Percentiles rank a stretch among this genome's conserved stretches.
Conservation (phyloP, 1,140 invertebrate species). For the Drosophila tsacasi region DNA sequence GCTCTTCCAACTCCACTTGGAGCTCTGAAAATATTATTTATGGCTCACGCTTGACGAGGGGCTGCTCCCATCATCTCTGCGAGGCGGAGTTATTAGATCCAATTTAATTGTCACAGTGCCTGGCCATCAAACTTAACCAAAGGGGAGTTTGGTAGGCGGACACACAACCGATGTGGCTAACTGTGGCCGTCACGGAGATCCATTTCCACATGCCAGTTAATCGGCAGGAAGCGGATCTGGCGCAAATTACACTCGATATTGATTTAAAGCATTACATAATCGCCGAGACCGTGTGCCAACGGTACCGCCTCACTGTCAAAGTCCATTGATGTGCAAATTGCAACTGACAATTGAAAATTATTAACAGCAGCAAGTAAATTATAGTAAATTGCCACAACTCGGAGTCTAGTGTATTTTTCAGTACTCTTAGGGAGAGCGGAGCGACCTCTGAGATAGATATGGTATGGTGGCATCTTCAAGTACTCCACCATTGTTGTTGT, state of each 20-base stretch:
- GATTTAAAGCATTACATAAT: conserved; percentile 58
- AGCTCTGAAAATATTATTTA: not conserved
- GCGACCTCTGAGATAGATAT: conserved; percentile 4
- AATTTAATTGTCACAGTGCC: conserved; percentile 35
- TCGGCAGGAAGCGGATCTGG: conserved; percentile 58
- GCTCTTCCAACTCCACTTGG: not conserved
- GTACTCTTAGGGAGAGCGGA: conserved; percentile 8
- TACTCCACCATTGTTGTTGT: conserved; percentile 42
- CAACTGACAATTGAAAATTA: conserved; percentile 49
- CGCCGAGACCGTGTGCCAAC: conserved; percentile 44
- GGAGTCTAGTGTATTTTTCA: conserved; percentile 6
- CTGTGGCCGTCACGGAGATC: conserved; percentile 35
- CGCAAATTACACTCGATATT: conserved; percentile 63
- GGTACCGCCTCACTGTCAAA: conserved; percentile 71
- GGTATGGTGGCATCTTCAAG: conserved; percentile 12
- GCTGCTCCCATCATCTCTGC: conserved; percentile 7
- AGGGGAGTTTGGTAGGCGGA: conserved; percentile 20
- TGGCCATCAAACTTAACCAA: conserved; percentile 18
- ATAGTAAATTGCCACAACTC: conserved; percentile 33
- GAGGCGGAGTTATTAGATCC: conserved; percentile 7
- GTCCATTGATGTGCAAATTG: conserved; percentile 79
- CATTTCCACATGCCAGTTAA: conserved; percentile 66
- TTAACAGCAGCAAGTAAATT: conserved; percentile 31
- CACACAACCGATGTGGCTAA: conserved; percentile 42
- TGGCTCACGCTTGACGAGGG: conserved; percentile 4